These are phyloP conservation scores for Regulus satrapa DNA, from an alignment of 2,113 vertebrate genomes.

Conservation along the genomic window DNA sequence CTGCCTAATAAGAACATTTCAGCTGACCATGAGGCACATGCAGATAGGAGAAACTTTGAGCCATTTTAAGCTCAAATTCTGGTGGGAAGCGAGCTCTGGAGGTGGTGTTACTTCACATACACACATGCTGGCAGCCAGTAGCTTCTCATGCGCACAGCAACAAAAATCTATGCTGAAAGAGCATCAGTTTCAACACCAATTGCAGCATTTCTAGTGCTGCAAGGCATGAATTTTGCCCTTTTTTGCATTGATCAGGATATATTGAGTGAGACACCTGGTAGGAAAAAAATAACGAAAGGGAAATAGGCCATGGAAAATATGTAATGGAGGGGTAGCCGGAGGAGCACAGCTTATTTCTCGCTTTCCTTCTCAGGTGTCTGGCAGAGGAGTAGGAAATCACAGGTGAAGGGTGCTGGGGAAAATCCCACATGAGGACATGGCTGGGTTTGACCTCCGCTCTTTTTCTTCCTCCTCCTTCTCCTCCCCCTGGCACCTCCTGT, in stretches of 20 bases:
- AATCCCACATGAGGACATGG: fast-evolving
- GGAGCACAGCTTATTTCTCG: fast-evolving
- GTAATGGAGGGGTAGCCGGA: neutral
- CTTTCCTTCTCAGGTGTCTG: neutral
- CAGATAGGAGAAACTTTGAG: slow-evolving; percentile 32
- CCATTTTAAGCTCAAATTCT: slow-evolving; percentile 20
- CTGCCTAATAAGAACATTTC: slow-evolving; percentile 13
- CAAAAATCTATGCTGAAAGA: neutral
- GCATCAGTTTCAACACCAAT: neutral
- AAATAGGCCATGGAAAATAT: neutral
- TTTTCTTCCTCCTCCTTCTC: neutral
- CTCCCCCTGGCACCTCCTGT: neutral
- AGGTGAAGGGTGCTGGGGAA: neutral
- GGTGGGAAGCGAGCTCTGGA: slow-evolving; percentile 8
- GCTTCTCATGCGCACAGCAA: neutral
- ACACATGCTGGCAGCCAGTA: neutral
- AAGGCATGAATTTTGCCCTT: neutral
- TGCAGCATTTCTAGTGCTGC: neutral
- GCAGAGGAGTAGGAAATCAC: neutral
- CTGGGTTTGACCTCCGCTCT: neutral
- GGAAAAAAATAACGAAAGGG: neutral
- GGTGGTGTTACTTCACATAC: neutral
- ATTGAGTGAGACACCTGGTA: neutral
- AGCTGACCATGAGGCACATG: neutral
- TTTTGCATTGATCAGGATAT: neutral